Percentiles rank a stretch among this genome's conserved stretches.
These are phyloP conservation scores for Agrochola lychnidis DNA, from an alignment of 2,888 invertebrate genomes.

Conservation along the genomic window DNA sequence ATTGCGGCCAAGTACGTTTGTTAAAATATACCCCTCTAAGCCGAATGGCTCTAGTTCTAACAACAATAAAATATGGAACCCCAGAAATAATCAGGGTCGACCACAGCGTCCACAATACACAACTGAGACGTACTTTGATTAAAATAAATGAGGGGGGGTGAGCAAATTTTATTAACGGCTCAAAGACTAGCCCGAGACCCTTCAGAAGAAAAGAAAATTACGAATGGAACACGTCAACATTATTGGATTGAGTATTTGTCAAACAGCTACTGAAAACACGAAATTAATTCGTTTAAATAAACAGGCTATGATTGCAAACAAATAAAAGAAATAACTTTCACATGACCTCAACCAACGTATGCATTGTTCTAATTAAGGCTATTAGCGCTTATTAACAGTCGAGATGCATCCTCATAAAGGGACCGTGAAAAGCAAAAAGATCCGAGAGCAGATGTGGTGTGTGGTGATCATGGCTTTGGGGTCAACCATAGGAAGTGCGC, in stretches of 20 bases:
- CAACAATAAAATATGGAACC: slow-evolving; percentile 73
- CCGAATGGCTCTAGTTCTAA: slow-evolving; percentile 62
- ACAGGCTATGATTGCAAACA: slow-evolving; percentile 20
- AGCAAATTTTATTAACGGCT: slow-evolving; percentile 78
- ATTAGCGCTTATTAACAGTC: slow-evolving; percentile 72
- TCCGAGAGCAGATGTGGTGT: slow-evolving; percentile 79
- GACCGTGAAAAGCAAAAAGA: slow-evolving; percentile 72
- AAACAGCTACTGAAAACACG: slow-evolving; percentile 7
- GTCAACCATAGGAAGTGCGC: slow-evolving; percentile 87
- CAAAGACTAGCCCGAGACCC: slow-evolving; percentile 56
- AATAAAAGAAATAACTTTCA: slow-evolving; percentile 58
- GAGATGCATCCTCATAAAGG: slow-evolving; percentile 76
- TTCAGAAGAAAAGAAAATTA: slow-evolving; percentile 59
- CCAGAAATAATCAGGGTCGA: slow-evolving; percentile 75
- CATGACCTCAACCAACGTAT: slow-evolving; percentile 66
- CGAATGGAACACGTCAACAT: slow-evolving; percentile 27
- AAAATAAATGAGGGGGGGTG: slow-evolving; percentile 79
- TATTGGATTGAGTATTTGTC: slow-evolving; percentile 22
- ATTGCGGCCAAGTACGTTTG: slow-evolving; percentile 29
- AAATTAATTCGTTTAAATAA: slow-evolving; percentile 1
- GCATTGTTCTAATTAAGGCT: slow-evolving; percentile 71
- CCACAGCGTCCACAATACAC: slow-evolving; percentile 70
- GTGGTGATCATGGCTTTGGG: slow-evolving; percentile 76
- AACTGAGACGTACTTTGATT: slow-evolving; percentile 73
- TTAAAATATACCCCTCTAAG: slow-evolving; percentile 51